Percentiles rank a stretch among this genome's conserved stretches.
Evolutionary conservation across 1,140 invertebrate species (phyloP).

Genomic region (Drosophila albomicans): DNA sequence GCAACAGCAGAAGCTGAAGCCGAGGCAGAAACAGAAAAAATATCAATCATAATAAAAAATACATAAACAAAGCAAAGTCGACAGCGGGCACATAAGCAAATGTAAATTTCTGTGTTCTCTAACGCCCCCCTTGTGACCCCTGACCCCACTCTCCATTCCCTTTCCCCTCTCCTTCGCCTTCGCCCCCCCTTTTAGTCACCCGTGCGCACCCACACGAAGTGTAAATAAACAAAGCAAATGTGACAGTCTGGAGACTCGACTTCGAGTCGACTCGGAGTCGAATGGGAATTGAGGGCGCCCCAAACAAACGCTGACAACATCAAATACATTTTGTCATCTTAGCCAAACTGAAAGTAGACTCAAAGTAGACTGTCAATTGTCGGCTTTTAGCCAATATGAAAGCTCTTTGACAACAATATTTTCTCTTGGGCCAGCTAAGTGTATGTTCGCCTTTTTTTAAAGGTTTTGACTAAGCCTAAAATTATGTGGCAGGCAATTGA

Average conservation of each 20-base stretch:
- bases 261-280: neutral
- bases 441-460: neutral
- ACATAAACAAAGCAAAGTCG: conserved; percentile 60
- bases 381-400: conserved; percentile 30
- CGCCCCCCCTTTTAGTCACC: neutral
- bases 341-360: conserved; percentile 34
- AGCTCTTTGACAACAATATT: conserved; percentile 7
- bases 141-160: neutral
- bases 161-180: neutral
- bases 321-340: conserved; percentile 51
- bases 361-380: conserved; percentile 33
- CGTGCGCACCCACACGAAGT: conserved; percentile 9
- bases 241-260: conserved; percentile 23
- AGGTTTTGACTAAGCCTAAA: conserved; percentile 3
- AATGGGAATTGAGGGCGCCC: conserved; percentile 28
- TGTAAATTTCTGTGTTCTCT: conserved; percentile 49
- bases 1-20: conserved; percentile 20
- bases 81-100: conserved; percentile 55
- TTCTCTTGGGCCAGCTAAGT: conserved; percentile 3
- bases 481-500: neutral
- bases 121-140: conserved; percentile 10
- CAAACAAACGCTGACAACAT: conserved; percentile 37
- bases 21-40: conserved; percentile 37
- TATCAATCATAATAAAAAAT: conserved; percentile 64
- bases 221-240: conserved; percentile 52